These are phyloP conservation scores for Drosophila miranda DNA, from an alignment of 1,140 invertebrate genomes.

Conservation along the genomic window DNA sequence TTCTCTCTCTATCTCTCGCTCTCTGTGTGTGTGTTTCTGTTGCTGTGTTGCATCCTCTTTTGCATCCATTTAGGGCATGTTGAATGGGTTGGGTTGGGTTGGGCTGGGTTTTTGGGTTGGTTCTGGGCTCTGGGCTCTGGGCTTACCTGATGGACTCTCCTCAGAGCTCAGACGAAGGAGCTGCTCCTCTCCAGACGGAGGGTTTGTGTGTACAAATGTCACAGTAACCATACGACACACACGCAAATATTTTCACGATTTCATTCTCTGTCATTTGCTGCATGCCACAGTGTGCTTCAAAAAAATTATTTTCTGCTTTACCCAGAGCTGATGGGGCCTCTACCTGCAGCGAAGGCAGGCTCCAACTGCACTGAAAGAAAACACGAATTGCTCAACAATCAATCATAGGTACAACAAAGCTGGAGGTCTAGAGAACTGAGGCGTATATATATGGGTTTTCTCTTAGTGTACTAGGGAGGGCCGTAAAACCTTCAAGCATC, in stretches of 20 bases:
- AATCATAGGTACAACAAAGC: neutral
- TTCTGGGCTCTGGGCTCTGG: too few relatives aligned
- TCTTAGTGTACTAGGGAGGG: constrained; percentile 25
- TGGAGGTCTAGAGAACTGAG: neutral
- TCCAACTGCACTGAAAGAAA: constrained; percentile 14
- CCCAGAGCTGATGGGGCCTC: constrained; percentile 33
- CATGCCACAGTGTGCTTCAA: constrained; percentile 81
- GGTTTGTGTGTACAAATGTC: constrained; percentile 64
- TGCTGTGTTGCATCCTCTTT: constrained; percentile 53
- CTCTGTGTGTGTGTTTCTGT: constrained; percentile 17
- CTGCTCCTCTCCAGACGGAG: constrained; percentile 12
- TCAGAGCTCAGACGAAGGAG: constrained; percentile 5
- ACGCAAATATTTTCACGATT: constrained; percentile 82
- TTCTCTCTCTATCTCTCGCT: constrained; percentile 33
- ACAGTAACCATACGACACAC: constrained; percentile 81
- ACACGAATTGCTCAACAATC: constrained; percentile 2
- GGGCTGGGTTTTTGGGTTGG: neutral
- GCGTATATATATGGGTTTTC: constrained; percentile 7
- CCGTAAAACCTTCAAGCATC: constrained; percentile 61
- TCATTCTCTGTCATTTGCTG: constrained; percentile 81
- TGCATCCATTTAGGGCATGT: constrained; percentile 75
- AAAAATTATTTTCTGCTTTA: constrained; percentile 70
- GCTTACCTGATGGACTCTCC: constrained; percentile 30
- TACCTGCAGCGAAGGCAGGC: constrained; percentile 45
- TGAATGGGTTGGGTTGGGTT: constrained; percentile 32